These are phyloP conservation scores for Theocolax elegans DNA, from an alignment of 1,140 invertebrate species.

Conservation along the genomic window DNA sequence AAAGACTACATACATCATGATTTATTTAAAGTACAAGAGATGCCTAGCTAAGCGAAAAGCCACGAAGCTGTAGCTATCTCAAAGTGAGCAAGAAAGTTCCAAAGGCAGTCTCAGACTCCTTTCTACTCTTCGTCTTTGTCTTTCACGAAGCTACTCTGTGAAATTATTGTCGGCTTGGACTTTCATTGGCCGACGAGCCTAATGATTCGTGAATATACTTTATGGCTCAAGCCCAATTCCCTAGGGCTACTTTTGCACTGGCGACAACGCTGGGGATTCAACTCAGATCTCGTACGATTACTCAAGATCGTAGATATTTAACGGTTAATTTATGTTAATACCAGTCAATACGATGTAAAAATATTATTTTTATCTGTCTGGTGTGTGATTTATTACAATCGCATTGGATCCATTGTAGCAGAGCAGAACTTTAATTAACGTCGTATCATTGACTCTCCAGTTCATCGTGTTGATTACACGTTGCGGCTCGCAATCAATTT, in stretches of 20 bases:
- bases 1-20: conserved; percentile 50
- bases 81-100: not conserved
- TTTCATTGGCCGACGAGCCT: conserved; percentile 50
- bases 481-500: no score
- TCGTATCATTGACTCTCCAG: no score
- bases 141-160: not conserved
- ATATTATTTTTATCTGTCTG: no score
- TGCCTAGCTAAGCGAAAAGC: not conserved
- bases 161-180: conserved; percentile 43
- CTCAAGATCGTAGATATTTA: no score
- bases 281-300: no score
- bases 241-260: conserved; percentile 52
- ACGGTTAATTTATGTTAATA: no score
- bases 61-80: not conserved
- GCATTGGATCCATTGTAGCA: no score
- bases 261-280: no score
- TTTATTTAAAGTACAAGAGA: conserved; percentile 35
- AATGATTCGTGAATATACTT: conserved; percentile 55
- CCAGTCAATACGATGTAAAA: no score
- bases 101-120: not conserved
- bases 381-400: no score
- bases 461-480: no score
- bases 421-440: no score
- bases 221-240: conserved; percentile 52
- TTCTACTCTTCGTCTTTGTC: not conserved